phyloP scores from a whole-genome alignment of 2,113 vertebrate species.

The Clarias magur region DNA sequence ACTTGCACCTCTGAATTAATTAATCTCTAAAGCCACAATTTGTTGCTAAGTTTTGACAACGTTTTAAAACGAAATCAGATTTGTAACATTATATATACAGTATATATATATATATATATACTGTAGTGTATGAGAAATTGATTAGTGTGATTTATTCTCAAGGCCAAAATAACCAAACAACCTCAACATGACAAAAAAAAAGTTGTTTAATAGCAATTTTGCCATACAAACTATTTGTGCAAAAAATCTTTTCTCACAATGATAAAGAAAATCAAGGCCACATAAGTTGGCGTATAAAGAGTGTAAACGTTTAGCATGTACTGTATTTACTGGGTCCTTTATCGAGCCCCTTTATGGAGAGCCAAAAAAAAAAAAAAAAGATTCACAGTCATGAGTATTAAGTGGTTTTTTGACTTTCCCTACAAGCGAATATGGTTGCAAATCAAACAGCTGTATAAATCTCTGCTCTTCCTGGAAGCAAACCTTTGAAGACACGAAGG shows the following conservation, averaged over 20 bases:
- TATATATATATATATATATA: background rate
- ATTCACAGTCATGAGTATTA: slow-evolving; percentile 78
- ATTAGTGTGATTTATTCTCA: background rate
- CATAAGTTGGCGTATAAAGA: slow-evolving; percentile 73
- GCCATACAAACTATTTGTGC: slow-evolving; percentile 95
- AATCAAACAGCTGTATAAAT: slow-evolving; percentile 67
- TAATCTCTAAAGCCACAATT: background rate
- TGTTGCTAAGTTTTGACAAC: background rate
- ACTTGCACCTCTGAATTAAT: background rate
- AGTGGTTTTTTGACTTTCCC: slow-evolving; percentile 86
- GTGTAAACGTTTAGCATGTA: slow-evolving; percentile 66
- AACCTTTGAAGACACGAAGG: slow-evolving; percentile 3
- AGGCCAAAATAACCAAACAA: slow-evolving; percentile 48
- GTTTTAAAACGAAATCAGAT: background rate
- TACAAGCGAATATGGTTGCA: slow-evolving; percentile 55
- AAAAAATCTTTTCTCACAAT: slow-evolving; percentile 78
- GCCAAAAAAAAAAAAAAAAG: slow-evolving; percentile 52
- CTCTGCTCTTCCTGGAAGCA: slow-evolving; percentile 36
- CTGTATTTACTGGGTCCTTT: slow-evolving; percentile 60
- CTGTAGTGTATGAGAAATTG: background rate
- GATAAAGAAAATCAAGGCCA: slow-evolving; percentile 73
- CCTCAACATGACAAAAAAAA: slow-evolving; percentile 67
- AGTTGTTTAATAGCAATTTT: slow-evolving; percentile 89
- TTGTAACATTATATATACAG: background rate
- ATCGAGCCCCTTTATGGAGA: slow-evolving; percentile 58